Conservation (phyloP, 2,888 invertebrate genomes). For the Colostygia pectinataria region DNA sequence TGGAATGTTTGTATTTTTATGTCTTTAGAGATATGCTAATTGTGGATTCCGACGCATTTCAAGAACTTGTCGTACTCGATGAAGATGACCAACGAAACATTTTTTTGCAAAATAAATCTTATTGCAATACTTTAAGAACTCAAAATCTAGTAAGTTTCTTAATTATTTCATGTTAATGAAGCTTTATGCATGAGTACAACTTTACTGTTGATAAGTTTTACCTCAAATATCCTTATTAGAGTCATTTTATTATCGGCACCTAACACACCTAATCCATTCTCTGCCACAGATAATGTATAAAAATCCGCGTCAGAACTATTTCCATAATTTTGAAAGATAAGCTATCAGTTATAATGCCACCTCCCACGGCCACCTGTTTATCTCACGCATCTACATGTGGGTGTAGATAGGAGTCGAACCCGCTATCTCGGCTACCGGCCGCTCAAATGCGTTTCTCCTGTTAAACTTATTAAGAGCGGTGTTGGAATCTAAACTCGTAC, state of each 20-base stretch:
- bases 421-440: conserved; percentile 61
- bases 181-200: too few species aligned
- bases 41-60: conserved; percentile 25
- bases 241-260: too few species aligned
- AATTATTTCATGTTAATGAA: too few species aligned
- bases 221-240: too few species aligned
- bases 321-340: conserved; percentile 36
- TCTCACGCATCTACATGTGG: conserved; percentile 60
- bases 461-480: conserved; percentile 63
- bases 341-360: conserved; percentile 29
- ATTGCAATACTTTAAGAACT: neutral
- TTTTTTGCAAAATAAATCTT: conserved; percentile 3
- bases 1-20: conserved; percentile 26
- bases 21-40: conserved; percentile 30
- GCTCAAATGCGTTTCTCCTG: conserved; percentile 78
- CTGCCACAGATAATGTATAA: neutral
- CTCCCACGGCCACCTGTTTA: conserved; percentile 64
- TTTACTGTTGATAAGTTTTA: too few species aligned
- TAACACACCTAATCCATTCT: neutral
- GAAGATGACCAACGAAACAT: neutral
- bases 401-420: conserved; percentile 59
- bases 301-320: conserved; percentile 21
- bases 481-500: conserved; percentile 39
- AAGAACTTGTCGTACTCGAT: conserved; percentile 17
- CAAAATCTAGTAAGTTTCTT: neutral